Percentiles rank a stretch among this genome's conserved stretches.
phyloP scores from a whole-genome alignment of 2,113 vertebrate species.

The Nematolebias whitei region DNA sequence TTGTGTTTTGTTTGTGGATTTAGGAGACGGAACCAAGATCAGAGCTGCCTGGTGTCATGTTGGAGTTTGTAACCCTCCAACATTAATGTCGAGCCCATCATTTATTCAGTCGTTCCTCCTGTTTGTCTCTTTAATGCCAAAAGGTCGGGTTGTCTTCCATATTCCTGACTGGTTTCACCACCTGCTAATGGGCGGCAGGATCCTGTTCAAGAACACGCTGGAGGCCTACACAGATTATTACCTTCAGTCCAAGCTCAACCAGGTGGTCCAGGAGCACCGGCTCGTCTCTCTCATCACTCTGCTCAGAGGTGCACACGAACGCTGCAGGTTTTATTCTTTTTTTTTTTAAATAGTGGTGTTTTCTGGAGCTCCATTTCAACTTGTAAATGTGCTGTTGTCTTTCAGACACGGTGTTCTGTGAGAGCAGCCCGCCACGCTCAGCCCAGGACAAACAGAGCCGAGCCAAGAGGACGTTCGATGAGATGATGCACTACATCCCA shows the following conservation, averaged over 20 bases:
- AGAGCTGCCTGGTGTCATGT: too few relatives aligned
- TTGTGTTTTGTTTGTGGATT: too few relatives aligned
- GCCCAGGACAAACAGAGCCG: slow-evolving; percentile 87
- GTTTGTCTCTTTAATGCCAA: slow-evolving; percentile 4
- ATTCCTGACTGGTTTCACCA: slow-evolving; percentile 95
- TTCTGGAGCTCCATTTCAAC: neutral
- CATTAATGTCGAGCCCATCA: neutral
- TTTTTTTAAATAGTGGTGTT: neutral
- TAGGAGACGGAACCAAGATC: too few relatives aligned
- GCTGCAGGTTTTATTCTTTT: too few relatives aligned
- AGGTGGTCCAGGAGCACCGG: slow-evolving; percentile 91
- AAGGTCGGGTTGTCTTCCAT: slow-evolving; percentile 85
- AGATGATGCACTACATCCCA: slow-evolving; percentile 97
- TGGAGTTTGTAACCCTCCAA: too few relatives aligned
- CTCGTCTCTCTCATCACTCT: slow-evolving; percentile 94
- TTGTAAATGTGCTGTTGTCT: neutral
- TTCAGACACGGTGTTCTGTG: slow-evolving; percentile 93
- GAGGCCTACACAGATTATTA: slow-evolving; percentile 91
- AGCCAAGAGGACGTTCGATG: slow-evolving; percentile 91
- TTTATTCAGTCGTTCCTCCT: neutral
- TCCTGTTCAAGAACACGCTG: slow-evolving; percentile 93
- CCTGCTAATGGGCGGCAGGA: slow-evolving; percentile 91
- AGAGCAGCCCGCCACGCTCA: slow-evolving; percentile 88
- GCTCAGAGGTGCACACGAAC: slow-evolving; percentile 84
- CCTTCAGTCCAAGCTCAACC: slow-evolving; percentile 87